Evolutionary conservation across 2,797 vertebrate genomes (phyloP).

Genomic region (Mus minutoides): DNA sequence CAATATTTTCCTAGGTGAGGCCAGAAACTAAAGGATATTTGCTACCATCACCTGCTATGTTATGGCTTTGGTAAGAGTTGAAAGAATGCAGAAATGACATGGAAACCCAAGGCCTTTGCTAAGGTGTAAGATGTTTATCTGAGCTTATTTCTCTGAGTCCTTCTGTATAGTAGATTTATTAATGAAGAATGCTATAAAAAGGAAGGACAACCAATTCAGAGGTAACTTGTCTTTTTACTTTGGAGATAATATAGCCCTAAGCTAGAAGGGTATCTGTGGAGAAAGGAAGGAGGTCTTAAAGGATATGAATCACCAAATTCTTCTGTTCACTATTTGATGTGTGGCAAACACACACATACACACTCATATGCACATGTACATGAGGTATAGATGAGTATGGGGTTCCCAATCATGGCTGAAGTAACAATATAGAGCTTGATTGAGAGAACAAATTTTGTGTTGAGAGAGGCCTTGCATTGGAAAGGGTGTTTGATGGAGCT

Average conservation of each 20-base stretch:
- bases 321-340: not conserved
- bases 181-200: not conserved
- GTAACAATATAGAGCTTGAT: not conserved
- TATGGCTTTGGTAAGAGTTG: not conserved
- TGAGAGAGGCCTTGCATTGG: not conserved
- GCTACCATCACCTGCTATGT: rapidly evolving
- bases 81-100: not conserved
- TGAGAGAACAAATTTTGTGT: not conserved
- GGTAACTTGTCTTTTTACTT: not conserved
- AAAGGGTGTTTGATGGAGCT: not conserved
- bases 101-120: not conserved
- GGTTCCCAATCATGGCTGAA: not conserved
- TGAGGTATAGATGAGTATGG: not conserved
- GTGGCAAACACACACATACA: too few species aligned
- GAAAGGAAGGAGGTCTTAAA: not conserved
- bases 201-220: not conserved
- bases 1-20: not conserved
- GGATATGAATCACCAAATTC: not conserved
- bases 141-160: not conserved
- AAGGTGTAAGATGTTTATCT: not conserved
- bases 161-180: not conserved
- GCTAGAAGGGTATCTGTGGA: not conserved
- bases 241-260: not conserved
- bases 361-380: too few species aligned
- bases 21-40: not conserved